Conservation (phyloP, 2,113 vertebrate genomes). For the Psilopogon haemacephalus region DNA sequence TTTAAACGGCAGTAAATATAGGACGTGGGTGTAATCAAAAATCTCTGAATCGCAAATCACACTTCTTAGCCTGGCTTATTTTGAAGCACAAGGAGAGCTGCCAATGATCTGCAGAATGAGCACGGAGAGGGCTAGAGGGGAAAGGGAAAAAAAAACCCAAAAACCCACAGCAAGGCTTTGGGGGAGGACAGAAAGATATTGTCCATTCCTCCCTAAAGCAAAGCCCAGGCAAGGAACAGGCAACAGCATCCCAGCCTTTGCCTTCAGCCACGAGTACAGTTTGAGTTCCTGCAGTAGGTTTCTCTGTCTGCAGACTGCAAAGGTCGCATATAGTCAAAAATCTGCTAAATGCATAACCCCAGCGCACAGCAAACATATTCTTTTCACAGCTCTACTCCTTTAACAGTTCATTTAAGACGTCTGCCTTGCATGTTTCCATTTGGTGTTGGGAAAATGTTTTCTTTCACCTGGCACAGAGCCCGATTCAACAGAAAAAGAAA, state of each 20-base stretch:
- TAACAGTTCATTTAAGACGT: conserved; percentile 60
- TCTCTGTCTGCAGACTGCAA: conserved; percentile 3
- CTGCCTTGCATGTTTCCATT: conserved; percentile 52
- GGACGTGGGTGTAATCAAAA: conserved; percentile 71
- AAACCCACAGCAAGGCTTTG: not conserved
- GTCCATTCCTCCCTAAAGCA: conserved; percentile 8
- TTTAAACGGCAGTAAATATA: conserved; percentile 75
- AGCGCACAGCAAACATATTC: conserved; percentile 30
- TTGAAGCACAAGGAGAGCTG: conserved; percentile 60
- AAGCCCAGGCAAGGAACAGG: not conserved
- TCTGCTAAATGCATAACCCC: conserved; percentile 52
- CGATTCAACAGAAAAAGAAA: conserved; percentile 55
- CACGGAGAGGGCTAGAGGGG: not conserved
- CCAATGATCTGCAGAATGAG: conserved; percentile 51
- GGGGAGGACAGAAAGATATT: not conserved
- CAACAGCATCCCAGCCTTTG: not conserved
- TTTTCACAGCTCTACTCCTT: conserved; percentile 61
- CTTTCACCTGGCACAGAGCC: conserved; percentile 45
- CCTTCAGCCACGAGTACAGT: not conserved
- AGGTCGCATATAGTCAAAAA: conserved; percentile 32
- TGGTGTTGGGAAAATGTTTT: conserved; percentile 67
- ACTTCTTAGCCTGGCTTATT: conserved; percentile 60
- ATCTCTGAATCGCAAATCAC: conserved; percentile 40
- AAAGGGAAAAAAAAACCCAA: not conserved
- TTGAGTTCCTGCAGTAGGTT: conserved; percentile 11